Base-by-base conservation (phyloP, 2,797 vertebrate genomes). In the Chaetodon trifasciatus region DNA sequence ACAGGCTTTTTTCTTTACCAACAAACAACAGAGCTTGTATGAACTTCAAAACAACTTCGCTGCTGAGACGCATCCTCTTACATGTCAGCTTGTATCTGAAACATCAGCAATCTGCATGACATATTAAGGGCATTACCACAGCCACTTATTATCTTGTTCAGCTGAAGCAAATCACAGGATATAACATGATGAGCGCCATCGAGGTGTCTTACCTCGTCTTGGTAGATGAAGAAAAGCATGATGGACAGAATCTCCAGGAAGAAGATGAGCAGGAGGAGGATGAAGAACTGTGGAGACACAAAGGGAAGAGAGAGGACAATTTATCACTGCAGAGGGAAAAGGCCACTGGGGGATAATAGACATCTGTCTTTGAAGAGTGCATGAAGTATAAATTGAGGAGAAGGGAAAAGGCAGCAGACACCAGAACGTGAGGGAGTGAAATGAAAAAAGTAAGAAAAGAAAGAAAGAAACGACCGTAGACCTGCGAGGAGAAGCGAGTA, bases 151-250 rank as follows among this genome's bases (percentile, higher is more conserved):
- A 55, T 72, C 62, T 47, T 35, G 52, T 66, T 58, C 62, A 35
- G 70, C n/a, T 56, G 70, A 35, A 37, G 64, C 71, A 69, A 73
- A 79, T 77, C 73, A 83, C 32, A 79, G 50, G 53, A 68, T 60
- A 17, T 15, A 53, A 72, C 23, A 58, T 5, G 17, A 23, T 12
- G 37, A 60, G 66, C 66, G 17, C 50, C 55, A 80, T 74, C 61
- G 57, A 7, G 3, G 32, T 23, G 70, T 83, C 94, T 93, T 95
- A 99, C 98, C 98, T 98, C 95, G 80, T 98, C 97, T 0, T 97
- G 97, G 93, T 99, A 98, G 91, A 97, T 95, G 63, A 98, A 98
- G 96, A 99, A 99, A 39, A 99, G 96, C 93, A 97, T 96, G 85
- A 97, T 96, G 78, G 95, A 95, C 72, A 97, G 95, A 88, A 97